A percentile compares a stretch with the other conserved stretches of the same genome.
phyloP scores from a whole-genome alignment of 2,113 vertebrate genomes.

The Oriolus oriolus region DNA sequence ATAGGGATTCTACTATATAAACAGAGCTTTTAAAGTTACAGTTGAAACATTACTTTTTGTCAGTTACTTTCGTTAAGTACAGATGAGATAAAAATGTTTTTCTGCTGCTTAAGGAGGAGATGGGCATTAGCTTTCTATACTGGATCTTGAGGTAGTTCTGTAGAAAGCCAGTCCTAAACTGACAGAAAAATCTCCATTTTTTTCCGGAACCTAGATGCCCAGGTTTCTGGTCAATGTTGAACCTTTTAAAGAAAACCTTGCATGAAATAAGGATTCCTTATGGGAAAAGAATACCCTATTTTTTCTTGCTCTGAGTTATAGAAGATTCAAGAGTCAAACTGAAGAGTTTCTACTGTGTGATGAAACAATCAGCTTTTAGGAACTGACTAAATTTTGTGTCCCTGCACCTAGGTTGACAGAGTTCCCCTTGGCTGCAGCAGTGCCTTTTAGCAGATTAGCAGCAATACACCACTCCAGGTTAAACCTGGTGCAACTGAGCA shows the following conservation, averaged over 20 bases:
- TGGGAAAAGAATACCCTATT: neutral
- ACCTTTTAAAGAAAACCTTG: neutral
- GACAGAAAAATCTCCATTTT: neutral
- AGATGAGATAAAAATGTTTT: neutral
- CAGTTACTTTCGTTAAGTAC: neutral
- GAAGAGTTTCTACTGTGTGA: neutral
- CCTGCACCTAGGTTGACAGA: rapidly evolving
- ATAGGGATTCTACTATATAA: conserved; percentile 29
- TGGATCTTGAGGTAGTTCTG: neutral
- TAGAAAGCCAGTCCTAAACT: neutral
- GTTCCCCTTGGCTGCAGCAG: neutral
- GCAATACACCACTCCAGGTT: neutral
- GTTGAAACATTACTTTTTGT: neutral
- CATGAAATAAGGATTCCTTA: neutral
- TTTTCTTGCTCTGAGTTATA: neutral
- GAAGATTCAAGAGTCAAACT: neutral
- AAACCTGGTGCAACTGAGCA: neutral
- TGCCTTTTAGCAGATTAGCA: neutral
- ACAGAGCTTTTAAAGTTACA: conserved; percentile 1
- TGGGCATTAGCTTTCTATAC: neutral
- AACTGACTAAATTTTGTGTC: neutral
- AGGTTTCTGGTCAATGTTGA: neutral
- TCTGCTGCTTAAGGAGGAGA: neutral
- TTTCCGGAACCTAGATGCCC: neutral
- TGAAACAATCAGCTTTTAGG: neutral